Percentiles rank a stretch among this genome's conserved stretches.
phyloP scores from a whole-genome alignment of 2,113 vertebrate species.

The Prietella phreatophila region DNA sequence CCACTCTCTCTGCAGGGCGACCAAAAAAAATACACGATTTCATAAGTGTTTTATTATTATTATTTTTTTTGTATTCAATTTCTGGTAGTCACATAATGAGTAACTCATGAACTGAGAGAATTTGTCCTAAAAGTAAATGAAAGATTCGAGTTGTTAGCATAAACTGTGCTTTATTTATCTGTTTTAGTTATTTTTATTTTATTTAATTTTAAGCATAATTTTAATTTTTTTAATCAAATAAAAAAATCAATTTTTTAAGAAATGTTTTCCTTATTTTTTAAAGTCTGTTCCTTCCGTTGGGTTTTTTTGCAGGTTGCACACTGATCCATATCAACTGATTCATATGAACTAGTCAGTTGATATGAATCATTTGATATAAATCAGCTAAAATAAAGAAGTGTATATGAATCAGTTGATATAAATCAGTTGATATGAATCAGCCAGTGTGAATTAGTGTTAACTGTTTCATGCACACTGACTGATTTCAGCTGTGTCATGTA shows the following conservation, averaged over 20 bases:
- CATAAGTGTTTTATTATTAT: background rate
- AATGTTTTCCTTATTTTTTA: no score
- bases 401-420: no score
- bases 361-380: no score
- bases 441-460: no score
- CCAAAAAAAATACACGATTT: background rate
- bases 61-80: background rate
- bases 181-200: no score
- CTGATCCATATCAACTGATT: background rate
- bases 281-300: no score
- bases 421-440: no score
- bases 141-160: background rate
- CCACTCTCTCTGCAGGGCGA: background rate
- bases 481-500: background rate
- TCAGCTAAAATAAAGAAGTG: no score
- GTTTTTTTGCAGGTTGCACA: background rate
- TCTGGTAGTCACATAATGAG: background rate
- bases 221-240: no score
- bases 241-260: no score
- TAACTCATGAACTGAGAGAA: background rate
- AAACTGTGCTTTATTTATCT: background rate
- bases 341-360: background rate
- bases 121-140: background rate
- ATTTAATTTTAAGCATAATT: no score
- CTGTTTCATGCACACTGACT: background rate